Percentiles rank a stretch among this genome's conserved stretches.
Evolutionary conservation across 2,888 invertebrate genomes (phyloP).

Genomic region (Hirudinaria manillensis): DNA sequence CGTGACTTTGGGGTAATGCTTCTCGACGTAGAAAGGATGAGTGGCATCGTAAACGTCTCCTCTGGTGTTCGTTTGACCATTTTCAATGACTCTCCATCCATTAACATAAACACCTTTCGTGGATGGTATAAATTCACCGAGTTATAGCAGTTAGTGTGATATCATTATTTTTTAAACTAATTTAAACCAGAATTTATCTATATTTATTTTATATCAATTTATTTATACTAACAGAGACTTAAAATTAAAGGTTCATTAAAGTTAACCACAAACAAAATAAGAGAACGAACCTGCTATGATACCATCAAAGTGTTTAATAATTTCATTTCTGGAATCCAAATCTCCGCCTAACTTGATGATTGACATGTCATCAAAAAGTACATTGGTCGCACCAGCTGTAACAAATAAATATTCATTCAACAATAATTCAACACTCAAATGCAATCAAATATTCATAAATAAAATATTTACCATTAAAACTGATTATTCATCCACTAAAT

Average conservation of each 20-base stretch:
- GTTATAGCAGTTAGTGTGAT: no score
- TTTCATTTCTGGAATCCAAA: conserved; percentile 36
- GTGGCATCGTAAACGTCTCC: conserved; percentile 42
- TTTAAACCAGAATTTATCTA: background rate
- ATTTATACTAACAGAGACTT: no score
- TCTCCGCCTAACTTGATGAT: conserved; percentile 46
- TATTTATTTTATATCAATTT: background rate
- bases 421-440: no score
- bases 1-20: background rate
- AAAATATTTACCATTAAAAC: no score
- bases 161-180: no score
- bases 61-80: conserved; percentile 23
- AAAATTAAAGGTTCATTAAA: no score
- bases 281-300: conserved; percentile 48
- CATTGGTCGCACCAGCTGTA: background rate
- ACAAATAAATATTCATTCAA: no score
- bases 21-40: conserved; percentile 39
- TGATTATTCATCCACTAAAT: no score
- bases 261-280: background rate
- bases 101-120: conserved; percentile 46
- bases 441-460: no score
- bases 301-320: conserved; percentile 44
- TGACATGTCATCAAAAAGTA: conserved; percentile 36
- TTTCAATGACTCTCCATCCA: conserved; percentile 41
- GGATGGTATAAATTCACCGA: background rate